These are phyloP conservation scores for Xylocopa sonorina DNA, from an alignment of 1,140 invertebrate genomes.

Conservation along the genomic window DNA sequence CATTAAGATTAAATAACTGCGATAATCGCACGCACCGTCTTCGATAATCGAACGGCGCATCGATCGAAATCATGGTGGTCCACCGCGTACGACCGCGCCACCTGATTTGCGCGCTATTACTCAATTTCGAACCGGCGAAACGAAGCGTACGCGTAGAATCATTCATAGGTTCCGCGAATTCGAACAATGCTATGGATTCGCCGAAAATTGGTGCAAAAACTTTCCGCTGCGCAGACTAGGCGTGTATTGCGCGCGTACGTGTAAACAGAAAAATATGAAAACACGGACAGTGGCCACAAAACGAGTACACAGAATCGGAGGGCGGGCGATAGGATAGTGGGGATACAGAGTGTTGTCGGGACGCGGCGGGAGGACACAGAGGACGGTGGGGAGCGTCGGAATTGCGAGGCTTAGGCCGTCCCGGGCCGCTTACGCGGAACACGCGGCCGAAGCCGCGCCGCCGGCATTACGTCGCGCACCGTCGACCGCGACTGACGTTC, in stretches of 20 bases:
- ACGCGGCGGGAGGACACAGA: conserved; percentile 54
- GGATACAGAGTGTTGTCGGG: conserved; percentile 39
- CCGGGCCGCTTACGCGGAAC: conserved; percentile 74
- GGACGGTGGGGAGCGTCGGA: conserved; percentile 56
- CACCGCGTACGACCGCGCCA: neutral
- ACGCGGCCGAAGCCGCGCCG: conserved; percentile 70
- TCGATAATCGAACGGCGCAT: neutral
- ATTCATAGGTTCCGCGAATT: neutral
- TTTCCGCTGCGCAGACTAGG: neutral
- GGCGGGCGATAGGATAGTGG: conserved; percentile 37
- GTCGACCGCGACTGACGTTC: conserved; percentile 79
- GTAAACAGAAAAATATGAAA: conserved; percentile 20
- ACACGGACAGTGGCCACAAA: conserved; percentile 14
- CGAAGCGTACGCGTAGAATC: neutral
- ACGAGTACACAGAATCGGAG: conserved; percentile 46
- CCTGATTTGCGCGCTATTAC: neutral
- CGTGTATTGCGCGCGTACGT: neutral
- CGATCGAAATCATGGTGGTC: neutral
- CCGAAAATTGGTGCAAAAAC: neutral
- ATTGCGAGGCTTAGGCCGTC: conserved; percentile 65
- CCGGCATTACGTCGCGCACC: conserved; percentile 80
- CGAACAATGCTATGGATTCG: neutral
- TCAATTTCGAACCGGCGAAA: too few species aligned
- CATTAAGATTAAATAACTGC: neutral
- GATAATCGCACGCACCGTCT: neutral